Conservation (phyloP, 2,888 invertebrate genomes). For the Beris morrisii region DNA sequence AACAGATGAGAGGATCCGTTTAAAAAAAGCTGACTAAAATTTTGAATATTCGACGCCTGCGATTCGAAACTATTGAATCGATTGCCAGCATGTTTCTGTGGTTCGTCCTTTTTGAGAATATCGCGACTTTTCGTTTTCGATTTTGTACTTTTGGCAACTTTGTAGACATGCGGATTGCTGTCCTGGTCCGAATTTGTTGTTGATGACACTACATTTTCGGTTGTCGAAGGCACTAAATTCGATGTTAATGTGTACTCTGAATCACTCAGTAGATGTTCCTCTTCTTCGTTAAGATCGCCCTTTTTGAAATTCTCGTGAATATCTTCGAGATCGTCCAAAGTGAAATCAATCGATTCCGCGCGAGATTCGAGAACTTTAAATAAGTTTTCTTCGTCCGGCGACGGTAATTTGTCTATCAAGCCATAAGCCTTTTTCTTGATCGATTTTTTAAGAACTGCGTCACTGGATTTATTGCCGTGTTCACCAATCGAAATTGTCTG, state of each 20-base stretch:
- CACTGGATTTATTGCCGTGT: not conserved
- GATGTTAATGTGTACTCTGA: conserved; percentile 17
- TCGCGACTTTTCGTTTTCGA: conserved; percentile 48
- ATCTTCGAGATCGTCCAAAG: conserved; percentile 53
- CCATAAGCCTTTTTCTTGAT: conserved; percentile 50
- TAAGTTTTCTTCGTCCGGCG: conserved; percentile 46
- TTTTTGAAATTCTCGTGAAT: conserved; percentile 47
- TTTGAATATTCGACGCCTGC: not conserved
- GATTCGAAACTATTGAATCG: conserved; percentile 51
- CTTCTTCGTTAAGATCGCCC: conserved; percentile 50
- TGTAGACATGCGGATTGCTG: conserved; percentile 47
- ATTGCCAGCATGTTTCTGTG: conserved; percentile 46
- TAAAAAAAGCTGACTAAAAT: not conserved
- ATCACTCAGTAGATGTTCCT: conserved; percentile 47
- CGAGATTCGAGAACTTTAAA: conserved; percentile 49
- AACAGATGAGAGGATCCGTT: conserved; percentile 42
- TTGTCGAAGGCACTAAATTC: not conserved
- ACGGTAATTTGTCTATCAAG: conserved; percentile 45
- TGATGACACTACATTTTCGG: conserved; percentile 3
- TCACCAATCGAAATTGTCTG: not conserved
- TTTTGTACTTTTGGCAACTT: conserved; percentile 47
- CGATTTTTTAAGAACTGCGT: conserved; percentile 45
- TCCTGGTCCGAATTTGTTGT: not conserved
- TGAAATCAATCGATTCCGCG: conserved; percentile 53
- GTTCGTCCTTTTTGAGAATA: conserved; percentile 48